Conservation (phyloP, 2,797 vertebrate species). For the Simalia tracyae region DNA sequence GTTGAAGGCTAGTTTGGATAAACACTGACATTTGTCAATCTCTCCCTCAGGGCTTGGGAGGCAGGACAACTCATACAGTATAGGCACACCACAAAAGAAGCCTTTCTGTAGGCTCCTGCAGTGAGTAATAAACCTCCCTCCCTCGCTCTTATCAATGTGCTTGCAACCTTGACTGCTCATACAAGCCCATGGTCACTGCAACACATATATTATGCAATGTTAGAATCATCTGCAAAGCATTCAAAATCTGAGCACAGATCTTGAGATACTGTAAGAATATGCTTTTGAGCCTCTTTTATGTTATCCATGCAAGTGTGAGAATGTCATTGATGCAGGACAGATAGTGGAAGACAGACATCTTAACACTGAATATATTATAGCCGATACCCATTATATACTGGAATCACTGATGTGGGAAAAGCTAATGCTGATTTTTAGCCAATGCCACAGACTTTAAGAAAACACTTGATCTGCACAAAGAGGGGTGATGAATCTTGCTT, state of each 20-base stretch:
- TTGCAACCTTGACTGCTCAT: background rate
- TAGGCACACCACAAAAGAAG: background rate
- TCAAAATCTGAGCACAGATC: background rate
- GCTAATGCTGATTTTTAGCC: background rate
- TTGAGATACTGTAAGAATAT: background rate
- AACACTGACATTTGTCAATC: constrained; percentile 31
- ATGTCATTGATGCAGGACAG: background rate
- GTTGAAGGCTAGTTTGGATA: constrained; percentile 28
- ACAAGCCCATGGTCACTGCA: background rate
- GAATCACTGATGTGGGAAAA: background rate
- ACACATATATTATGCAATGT: background rate
- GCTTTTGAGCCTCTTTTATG: background rate
- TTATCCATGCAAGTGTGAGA: background rate
- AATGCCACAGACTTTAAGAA: background rate
- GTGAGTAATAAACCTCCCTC: background rate
- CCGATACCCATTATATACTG: background rate
- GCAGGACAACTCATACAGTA: background rate
- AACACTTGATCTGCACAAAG: background rate
- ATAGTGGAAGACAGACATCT: background rate
- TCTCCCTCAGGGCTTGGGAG: constrained; percentile 9
- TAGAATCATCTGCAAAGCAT: background rate
- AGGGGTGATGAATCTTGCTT: background rate
- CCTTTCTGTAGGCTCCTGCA: background rate
- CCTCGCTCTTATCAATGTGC: background rate
- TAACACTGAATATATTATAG: background rate